Evolutionary conservation across 2,797 vertebrate species (phyloP), one percentile per base, ranked within the genome.

Genomic region (Urocyon cinereoargenteus): DNA sequence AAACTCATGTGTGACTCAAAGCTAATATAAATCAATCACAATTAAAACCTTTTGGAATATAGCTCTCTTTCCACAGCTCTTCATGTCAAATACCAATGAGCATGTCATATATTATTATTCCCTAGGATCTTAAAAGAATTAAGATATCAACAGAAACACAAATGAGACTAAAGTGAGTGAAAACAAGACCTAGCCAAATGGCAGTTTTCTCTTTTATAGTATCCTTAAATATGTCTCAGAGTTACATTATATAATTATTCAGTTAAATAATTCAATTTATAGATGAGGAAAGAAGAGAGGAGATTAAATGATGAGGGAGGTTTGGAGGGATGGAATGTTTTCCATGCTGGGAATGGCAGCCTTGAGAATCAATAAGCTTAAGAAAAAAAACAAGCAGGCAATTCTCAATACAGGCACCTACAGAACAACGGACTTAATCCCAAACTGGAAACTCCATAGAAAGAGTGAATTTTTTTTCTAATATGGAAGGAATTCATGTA

Each of bases 11-110:
- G 75, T 84, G 64, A 93, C 53, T 84, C 31, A 93, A 90, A 92
- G 36, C 66, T 86, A 86, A 86, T 92, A 95, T 73, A 96, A 68
- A 96, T 96, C 90, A 83, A 88, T 97, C n/a, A 72, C 36, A 45
- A 81, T 73, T 97, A 81, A 93, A 90, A 92, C 9, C 2, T 95
- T 95, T 72, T 36, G 18, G 18, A 96, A 84, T 49, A 49, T 12
- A 68, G 8, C 21, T 91, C 86, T 83, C 19, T 92, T 92, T 77
- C 51, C 26, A 88, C n/a, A n/a, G 24, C 22, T 78, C n/a, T 90
- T 77, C 59, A 53, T 77, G 45, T 75, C 70, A 88, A 96, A 88
- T 96, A 96, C 40, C 83, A 86, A 34, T 79, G 49, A 86, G 8
- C 36, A n/a, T 95, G 79, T 81, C 53, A 61, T 73, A 49, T 82